Conservation (phyloP, 2,888 invertebrate genomes). For the Agonopterix heracliana region DNA sequence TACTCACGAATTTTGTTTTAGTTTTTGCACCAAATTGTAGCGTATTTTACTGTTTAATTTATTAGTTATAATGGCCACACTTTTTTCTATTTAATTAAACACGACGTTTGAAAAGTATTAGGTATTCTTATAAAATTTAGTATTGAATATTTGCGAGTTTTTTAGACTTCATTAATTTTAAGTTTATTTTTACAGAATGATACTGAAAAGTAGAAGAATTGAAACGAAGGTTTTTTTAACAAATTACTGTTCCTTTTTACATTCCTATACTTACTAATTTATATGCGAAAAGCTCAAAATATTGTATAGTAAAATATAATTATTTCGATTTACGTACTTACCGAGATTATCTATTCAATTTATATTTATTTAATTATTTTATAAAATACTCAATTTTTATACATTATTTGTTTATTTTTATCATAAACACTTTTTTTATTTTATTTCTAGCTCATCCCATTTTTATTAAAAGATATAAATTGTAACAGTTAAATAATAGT, state of each 20-base stretch:
- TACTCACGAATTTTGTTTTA: constrained; percentile 12
- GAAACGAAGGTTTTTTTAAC: too few species aligned
- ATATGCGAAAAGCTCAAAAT: constrained; percentile 23
- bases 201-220: constrained; percentile 1
- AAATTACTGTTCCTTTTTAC: constrained; percentile 11
- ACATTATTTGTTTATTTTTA: constrained; percentile 3
- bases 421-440: not conserved
- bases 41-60: constrained; percentile 5
- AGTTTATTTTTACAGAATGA: not conserved
- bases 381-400: constrained; percentile 1
- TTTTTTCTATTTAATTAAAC: too few species aligned
- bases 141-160: too few species aligned
- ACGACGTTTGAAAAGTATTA: too few species aligned
- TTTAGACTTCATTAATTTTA: not conserved
- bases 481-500: not conserved
- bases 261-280: constrained; percentile 25
- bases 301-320: not conserved
- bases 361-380: not conserved
- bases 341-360: constrained; percentile 23
- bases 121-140: too few species aligned
- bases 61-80: too few species aligned
- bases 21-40: constrained; percentile 23
- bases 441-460: not conserved
- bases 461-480: constrained; percentile 1
- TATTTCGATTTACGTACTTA: constrained; percentile 33